Evolutionary conservation across 2,888 invertebrate genomes (phyloP), one percentile per base, ranked within the genome.

Genomic region (Octonoba sinensis): DNA sequence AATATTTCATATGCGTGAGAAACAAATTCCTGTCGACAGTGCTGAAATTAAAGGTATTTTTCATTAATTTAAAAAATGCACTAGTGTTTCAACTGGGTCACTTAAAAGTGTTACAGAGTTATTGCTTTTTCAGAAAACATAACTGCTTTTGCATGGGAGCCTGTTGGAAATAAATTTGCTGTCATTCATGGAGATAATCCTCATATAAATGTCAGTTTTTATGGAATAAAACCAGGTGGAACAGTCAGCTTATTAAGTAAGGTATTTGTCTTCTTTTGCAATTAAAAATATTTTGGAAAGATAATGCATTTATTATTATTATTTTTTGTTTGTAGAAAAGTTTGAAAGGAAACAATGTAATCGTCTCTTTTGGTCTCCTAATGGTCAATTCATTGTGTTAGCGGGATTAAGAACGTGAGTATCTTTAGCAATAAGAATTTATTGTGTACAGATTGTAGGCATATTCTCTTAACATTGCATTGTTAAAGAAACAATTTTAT

Each of bases 1-100:
- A 90, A 95, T 99, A 86, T 99, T 99, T 91, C 97, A 99, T 87
- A 96, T 99, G 94, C 91, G 96, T 72, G 97, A 99, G 87, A 98
- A 98, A 87, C 94, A 96, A 88, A 95, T 99, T 86, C 99, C 99
- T 0, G 97, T 99, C 0, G 99, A 99, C 88, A 96, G 96, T 15
- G 94, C 99, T 1, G 99, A 99, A 89, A 95, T 97, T 84, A 97
- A 99, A 88, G 89, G 86, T 87, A 84, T 4, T 59, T 20, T 22
- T 24, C 13, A 20, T 22, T 11, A 1, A 59, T 59, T 54, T n/a
- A 1, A 18, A 11, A 54, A 15, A 54, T 15, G 18, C 6, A 57
- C 18, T 57, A 1, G 4, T 1, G 3, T 57, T 57, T n/a, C 0
- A 60, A 3, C 1, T 1, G 6, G 51, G 15, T 13, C 3, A 15